phyloP scores from a whole-genome alignment of 2,113 vertebrate genomes.

The Nesogale talazaci region DNA sequence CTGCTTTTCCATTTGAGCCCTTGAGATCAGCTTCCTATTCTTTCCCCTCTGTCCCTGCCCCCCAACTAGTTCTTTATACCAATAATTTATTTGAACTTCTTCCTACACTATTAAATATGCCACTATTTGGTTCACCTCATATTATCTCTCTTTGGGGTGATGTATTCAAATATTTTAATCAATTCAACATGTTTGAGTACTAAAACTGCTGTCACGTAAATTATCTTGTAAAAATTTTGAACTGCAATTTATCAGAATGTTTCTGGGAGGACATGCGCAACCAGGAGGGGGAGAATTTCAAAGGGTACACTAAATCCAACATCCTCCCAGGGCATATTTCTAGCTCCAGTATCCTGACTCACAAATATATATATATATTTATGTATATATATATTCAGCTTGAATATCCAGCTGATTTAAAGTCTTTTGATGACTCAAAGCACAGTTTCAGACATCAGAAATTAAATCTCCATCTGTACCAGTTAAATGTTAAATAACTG shows the following conservation, averaged over 20 bases:
- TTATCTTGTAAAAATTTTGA: conserved; percentile 4
- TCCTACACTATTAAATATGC: background rate
- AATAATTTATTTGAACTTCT: background rate
- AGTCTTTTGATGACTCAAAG: conserved; percentile 71
- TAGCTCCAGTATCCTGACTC: conserved; percentile 50
- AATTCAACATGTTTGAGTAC: background rate
- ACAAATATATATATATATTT: background rate
- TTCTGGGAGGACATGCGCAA: background rate
- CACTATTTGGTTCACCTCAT: conserved; percentile 16
- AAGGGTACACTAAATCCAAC: background rate
- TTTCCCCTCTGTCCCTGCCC: no score
- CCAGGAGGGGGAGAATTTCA: background rate
- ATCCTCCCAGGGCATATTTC: conserved; percentile 20
- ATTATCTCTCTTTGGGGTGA: conserved; percentile 28
- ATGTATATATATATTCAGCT: conserved; percentile 28
- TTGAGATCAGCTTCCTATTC: no score
- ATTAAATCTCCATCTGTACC: conserved; percentile 74
- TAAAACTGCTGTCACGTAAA: background rate
- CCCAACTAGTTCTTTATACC: conserved; percentile 28
- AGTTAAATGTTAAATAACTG: conserved; percentile 78
- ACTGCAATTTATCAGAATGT: conserved; percentile 1
- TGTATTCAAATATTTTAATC: conserved; percentile 17
- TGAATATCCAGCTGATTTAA: conserved; percentile 67
- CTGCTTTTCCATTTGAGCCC: no score
- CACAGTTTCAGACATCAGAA: conserved; percentile 68